Conservation (phyloP, 2,888 invertebrate genomes). For the Eupelmus urozonus region DNA sequence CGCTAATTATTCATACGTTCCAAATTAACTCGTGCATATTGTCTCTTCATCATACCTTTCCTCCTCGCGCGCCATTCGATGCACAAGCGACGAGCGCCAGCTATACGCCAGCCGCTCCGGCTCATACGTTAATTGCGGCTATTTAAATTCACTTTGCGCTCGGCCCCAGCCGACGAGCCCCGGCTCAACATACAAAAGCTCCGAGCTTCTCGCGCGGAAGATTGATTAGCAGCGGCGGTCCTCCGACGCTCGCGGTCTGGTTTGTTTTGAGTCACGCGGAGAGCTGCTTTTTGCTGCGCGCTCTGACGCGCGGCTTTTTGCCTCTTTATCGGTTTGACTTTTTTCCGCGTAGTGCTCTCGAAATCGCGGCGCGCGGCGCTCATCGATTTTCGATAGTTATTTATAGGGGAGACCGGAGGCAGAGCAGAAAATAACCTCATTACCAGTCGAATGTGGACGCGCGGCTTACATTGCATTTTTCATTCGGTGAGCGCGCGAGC, state of each 20-base stretch:
- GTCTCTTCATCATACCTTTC: conserved; percentile 22
- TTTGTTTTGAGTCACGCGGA: too few species aligned
- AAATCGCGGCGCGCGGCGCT: background rate
- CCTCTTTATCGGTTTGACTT: background rate
- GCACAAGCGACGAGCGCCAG: background rate
- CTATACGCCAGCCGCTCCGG: background rate
- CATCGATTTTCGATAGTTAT: conserved; percentile 52
- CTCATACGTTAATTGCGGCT: conserved; percentile 42
- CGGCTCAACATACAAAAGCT: background rate
- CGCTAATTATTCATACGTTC: conserved; percentile 5
- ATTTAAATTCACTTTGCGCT: conserved; percentile 49
- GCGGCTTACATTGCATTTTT: conserved; percentile 47
- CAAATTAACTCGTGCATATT: conserved; percentile 35
- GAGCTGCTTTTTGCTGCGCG: background rate
- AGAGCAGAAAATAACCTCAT: conserved; percentile 49
- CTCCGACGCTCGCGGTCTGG: too few species aligned
- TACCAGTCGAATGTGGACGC: conserved; percentile 46
- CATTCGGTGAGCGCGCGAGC: conserved; percentile 6
- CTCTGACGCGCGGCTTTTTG: background rate
- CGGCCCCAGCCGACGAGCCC: conserved; percentile 4
- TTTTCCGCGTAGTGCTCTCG: background rate
- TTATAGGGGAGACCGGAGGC: conserved; percentile 32
- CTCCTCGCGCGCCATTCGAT: too few species aligned
- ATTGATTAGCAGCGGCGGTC: conserved; percentile 26
- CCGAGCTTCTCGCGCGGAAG: background rate